Percentiles rank a stretch among this genome's conserved stretches.
Evolutionary conservation across 2,113 vertebrate genomes (phyloP).

Genomic region (Alaudala cheleensis): DNA sequence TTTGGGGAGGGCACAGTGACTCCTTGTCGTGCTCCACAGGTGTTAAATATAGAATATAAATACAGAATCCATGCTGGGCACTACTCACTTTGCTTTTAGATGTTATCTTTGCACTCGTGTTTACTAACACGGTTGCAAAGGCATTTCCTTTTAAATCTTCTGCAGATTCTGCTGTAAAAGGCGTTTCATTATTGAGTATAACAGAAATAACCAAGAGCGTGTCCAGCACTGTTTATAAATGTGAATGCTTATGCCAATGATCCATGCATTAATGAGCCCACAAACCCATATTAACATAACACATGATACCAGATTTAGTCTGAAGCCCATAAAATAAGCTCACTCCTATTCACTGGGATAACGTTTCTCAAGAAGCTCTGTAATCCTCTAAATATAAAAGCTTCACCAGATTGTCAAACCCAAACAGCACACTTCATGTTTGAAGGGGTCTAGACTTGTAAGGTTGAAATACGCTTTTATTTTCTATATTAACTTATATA

Average conservation of each 20-base stretch:
- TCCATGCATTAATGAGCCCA: neutral
- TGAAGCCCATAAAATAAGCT: neutral
- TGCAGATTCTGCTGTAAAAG: neutral
- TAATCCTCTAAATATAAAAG: neutral
- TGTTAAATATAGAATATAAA: neutral
- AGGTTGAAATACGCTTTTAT: neutral
- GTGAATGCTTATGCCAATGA: neutral
- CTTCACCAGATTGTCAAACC: neutral
- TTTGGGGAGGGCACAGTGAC: neutral
- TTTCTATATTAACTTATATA: neutral
- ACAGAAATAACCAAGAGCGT: neutral
- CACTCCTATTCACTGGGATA: neutral
- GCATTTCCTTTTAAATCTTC: neutral
- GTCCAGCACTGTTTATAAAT: constrained; percentile 1
- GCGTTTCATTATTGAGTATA: neutral
- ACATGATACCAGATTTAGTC: neutral
- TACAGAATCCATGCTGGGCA: neutral
- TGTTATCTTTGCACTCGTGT: neutral
- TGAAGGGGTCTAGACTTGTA: neutral
- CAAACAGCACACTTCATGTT: neutral
- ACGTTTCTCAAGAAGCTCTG: neutral
- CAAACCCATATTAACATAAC: neutral
- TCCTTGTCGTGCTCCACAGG: neutral
- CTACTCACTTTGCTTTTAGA: neutral
- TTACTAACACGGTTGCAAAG: neutral